phyloP scores from a whole-genome alignment of 2,888 invertebrate genomes.

The Scaptodrosophila latifasciaeformis region DNA sequence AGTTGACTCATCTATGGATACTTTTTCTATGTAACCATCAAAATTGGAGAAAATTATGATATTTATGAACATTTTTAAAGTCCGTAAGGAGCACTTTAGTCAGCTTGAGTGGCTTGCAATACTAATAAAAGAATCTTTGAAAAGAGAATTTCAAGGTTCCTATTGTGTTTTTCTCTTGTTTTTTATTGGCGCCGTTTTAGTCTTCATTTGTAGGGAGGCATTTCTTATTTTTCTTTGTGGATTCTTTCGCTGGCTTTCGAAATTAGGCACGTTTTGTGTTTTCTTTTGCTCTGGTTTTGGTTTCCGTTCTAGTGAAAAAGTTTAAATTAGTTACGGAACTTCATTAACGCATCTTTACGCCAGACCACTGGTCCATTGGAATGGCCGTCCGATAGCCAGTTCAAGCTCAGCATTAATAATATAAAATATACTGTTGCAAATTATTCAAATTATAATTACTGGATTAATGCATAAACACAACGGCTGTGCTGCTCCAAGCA shows the following conservation, averaged over 20 bases:
- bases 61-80: too few relatives aligned
- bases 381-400: too few relatives aligned
- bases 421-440: constrained; percentile 37
- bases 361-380: too few relatives aligned
- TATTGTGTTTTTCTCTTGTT: constrained; percentile 13
- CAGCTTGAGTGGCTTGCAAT: too few relatives aligned
- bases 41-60: too few relatives aligned
- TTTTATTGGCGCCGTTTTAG: neutral
- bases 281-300: constrained; percentile 16
- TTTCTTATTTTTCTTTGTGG: constrained; percentile 17
- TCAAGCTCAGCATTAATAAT: neutral
- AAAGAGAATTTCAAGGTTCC: constrained; percentile 20
- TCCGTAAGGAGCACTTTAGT: too few relatives aligned
- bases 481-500: too few relatives aligned
- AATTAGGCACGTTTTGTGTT: constrained; percentile 36
- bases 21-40: too few relatives aligned
- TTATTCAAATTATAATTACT: constrained; percentile 58
- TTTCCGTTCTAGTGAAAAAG: constrained; percentile 36
- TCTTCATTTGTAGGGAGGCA: too few relatives aligned
- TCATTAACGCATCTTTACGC: constrained; percentile 32
- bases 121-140: too few relatives aligned
- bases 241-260: constrained; percentile 23
- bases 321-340: constrained; percentile 59
- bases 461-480: constrained; percentile 33
- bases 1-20: too few relatives aligned